Conservation (phyloP, 2,888 invertebrate genomes). For the Zootermopsis nevadensis region DNA sequence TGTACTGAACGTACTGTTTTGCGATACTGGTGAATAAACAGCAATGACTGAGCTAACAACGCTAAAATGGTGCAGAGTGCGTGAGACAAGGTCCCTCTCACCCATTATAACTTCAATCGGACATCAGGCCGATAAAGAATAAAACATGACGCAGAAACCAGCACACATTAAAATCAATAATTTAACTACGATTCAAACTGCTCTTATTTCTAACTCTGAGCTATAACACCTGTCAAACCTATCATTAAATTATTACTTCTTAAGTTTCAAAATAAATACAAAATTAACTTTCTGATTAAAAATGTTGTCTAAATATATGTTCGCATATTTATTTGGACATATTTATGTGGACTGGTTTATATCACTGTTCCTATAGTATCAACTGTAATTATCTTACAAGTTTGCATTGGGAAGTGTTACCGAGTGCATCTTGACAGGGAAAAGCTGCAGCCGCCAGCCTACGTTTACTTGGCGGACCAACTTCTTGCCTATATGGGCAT, state of each 20-base stretch:
- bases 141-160: slow-evolving; percentile 4
- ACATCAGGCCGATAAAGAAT: background rate
- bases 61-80: slow-evolving; percentile 1
- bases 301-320: background rate
- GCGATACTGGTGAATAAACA: background rate
- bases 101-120: background rate
- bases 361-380: background rate
- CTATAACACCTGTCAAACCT: background rate
- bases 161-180: slow-evolving; percentile 32
- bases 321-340: background rate
- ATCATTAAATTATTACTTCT: background rate
- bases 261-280: slow-evolving; percentile 33
- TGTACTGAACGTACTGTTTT: background rate
- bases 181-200: background rate
- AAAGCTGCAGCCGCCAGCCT: slow-evolving; percentile 1
- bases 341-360: background rate
- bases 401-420: slow-evolving; percentile 32
- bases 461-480: background rate
- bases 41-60: slow-evolving; percentile 5
- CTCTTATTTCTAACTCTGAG: background rate
- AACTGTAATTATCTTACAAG: slow-evolving; percentile 1
- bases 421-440: slow-evolving; percentile 30
- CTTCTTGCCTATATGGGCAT: background rate
- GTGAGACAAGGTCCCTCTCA: background rate
- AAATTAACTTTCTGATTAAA: slow-evolving; percentile 15